Evolutionary conservation across 1,140 invertebrate genomes (phyloP).

Genomic region (Elysia chlorotica): DNA sequence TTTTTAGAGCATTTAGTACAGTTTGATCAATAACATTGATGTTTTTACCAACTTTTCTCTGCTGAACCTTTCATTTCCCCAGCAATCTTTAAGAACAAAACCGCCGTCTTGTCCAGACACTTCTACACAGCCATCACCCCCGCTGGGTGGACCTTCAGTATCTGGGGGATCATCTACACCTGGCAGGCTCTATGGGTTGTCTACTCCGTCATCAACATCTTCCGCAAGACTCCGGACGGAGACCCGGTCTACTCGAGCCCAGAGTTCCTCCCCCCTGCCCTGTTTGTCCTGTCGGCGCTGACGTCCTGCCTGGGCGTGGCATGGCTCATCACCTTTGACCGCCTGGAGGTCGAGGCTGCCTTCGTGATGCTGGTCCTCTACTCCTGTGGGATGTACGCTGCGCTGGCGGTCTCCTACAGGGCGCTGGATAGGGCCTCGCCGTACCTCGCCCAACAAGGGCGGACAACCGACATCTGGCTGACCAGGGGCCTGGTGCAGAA

Average conservation of each 20-base stretch:
- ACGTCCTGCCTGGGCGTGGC: conserved; percentile 42
- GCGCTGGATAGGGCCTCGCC: conserved; percentile 20
- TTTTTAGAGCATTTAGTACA: too few species aligned
- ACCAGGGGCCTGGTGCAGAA: conserved; percentile 55
- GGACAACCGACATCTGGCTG: conserved; percentile 44
- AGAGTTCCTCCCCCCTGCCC: conserved; percentile 31
- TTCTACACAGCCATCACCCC: too few species aligned
- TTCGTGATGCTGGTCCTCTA: conserved; percentile 34
- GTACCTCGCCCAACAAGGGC: conserved; percentile 24
- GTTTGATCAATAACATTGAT: too few species aligned
- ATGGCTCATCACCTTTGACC: conserved; percentile 54
- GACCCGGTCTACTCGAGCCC: conserved; percentile 32
- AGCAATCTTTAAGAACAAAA: too few species aligned
- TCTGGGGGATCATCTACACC: conserved; percentile 53
- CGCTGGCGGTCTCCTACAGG: conserved; percentile 36
- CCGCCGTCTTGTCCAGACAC: too few species aligned
- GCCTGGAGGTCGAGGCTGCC: conserved; percentile 34
- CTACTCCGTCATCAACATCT: conserved; percentile 42
- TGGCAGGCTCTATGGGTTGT: conserved; percentile 49
- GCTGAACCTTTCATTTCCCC: too few species aligned
- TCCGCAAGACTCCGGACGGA: conserved; percentile 19
- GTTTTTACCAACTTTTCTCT: too few species aligned
- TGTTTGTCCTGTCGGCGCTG: conserved; percentile 38
- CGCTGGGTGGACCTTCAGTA: conserved; percentile 51
- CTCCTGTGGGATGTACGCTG: conserved; percentile 42